These are phyloP conservation scores for Galemys pyrenaicus DNA, from an alignment of 2,113 vertebrate species.

Conservation along the genomic window DNA sequence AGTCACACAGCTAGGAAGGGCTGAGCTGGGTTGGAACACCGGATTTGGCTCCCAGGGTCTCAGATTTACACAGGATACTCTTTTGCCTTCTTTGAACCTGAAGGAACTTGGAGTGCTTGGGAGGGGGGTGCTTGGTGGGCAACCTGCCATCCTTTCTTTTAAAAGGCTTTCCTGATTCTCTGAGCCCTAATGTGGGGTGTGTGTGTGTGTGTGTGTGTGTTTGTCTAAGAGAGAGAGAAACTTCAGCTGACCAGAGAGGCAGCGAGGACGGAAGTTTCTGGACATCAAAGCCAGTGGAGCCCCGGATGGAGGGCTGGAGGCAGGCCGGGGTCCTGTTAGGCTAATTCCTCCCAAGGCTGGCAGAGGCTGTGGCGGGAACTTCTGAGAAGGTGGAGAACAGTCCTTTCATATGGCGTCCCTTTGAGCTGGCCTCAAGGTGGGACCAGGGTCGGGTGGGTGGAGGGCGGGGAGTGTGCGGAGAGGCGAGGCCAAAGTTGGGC, in stretches of 20 bases:
- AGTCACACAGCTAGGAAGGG: background rate
- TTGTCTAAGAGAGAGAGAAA: slow-evolving; percentile 45
- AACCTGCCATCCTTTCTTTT: background rate
- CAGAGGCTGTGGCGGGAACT: slow-evolving; percentile 55
- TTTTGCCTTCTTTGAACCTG: background rate
- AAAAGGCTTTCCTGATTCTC: background rate
- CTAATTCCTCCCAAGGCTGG: slow-evolving; percentile 80
- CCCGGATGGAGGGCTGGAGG: slow-evolving; percentile 40
- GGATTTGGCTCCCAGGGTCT: background rate
- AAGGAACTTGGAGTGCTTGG: background rate
- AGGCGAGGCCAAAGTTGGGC: slow-evolving; percentile 72
- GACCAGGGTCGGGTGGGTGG: slow-evolving; percentile 73
- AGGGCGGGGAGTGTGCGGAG: slow-evolving; percentile 78
- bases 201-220: background rate
- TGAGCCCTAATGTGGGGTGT: too few species aligned
- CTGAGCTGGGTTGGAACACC: background rate
- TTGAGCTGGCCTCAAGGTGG: slow-evolving; percentile 72
- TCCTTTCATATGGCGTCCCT: slow-evolving; percentile 81
- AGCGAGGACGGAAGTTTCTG: slow-evolving; percentile 76
- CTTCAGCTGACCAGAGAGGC: slow-evolving; percentile 64
- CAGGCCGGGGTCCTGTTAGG: slow-evolving; percentile 72
- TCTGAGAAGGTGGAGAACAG: slow-evolving; percentile 81
- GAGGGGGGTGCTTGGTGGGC: fast-evolving
- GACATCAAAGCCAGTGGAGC: slow-evolving; percentile 82
- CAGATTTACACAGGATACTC: background rate